Conservation (phyloP, 2,888 invertebrate genomes). For the Hirtodrosophila histrioides region DNA sequence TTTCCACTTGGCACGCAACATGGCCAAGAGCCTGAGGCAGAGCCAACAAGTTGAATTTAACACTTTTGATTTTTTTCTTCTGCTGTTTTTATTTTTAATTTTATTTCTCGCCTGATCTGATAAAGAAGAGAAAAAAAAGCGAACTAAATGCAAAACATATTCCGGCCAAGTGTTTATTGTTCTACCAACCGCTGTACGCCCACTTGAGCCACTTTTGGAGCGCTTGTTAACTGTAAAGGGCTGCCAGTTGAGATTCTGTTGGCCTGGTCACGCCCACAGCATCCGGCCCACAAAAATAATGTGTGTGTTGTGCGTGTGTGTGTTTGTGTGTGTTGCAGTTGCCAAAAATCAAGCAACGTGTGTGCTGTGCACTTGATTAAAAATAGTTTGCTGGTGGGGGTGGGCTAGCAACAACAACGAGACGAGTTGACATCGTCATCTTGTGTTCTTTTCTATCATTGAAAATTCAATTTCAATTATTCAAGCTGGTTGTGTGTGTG, state of each 20-base stretch:
- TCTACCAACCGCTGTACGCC: conserved; percentile 35
- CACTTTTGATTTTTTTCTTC: conserved; percentile 64
- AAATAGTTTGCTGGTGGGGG: conserved; percentile 67
- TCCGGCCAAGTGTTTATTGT: conserved; percentile 62
- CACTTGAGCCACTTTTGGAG: conserved; percentile 43
- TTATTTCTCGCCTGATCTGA: conserved; percentile 60
- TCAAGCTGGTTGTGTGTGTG: conserved; percentile 29
- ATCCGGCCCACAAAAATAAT: conserved; percentile 37
- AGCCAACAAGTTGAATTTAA: conserved; percentile 63
- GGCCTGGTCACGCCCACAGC: conserved; percentile 39
- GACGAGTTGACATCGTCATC: conserved; percentile 44
- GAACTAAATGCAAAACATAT: conserved; percentile 45
- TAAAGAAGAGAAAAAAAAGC: conserved; percentile 44
- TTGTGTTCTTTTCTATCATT: conserved; percentile 62
- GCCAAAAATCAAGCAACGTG: conserved; percentile 57
- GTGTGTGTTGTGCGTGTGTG: conserved; percentile 1
- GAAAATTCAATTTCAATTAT: conserved; percentile 79
- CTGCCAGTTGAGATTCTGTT: conserved; percentile 21
- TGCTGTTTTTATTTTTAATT: conserved; percentile 63
- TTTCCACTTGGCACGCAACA: conserved; percentile 79
- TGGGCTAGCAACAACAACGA: conserved; percentile 52
- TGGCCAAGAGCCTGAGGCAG: conserved; percentile 44
- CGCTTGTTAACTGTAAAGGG: conserved; percentile 52
- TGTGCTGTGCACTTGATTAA: conserved; percentile 67
- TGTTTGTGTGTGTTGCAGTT: conserved; percentile 44